Conservation (phyloP, 1,140 invertebrate genomes). For the Leptinotarsa lineolata region DNA sequence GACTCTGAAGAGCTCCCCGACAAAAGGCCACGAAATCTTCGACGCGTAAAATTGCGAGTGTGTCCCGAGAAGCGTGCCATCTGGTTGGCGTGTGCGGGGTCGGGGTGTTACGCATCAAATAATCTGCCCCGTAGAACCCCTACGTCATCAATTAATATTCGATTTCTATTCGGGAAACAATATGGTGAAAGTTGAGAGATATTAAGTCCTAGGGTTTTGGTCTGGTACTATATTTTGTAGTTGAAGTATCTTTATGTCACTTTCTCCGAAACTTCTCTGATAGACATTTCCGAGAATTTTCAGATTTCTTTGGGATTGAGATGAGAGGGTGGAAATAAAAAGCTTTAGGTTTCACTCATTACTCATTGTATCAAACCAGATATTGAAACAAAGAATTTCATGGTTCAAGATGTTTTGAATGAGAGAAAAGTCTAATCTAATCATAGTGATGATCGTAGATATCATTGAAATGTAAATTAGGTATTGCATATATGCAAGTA, state of each 20-base stretch:
- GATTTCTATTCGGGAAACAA: conserved; percentile 35
- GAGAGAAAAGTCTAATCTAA: too few species aligned
- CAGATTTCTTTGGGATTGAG: too few species aligned
- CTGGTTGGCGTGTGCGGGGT: conserved; percentile 37
- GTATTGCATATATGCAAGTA: too few species aligned
- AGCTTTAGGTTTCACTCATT: too few species aligned
- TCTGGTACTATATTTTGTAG: not conserved
- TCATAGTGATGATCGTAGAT: too few species aligned
- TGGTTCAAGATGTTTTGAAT: too few species aligned
- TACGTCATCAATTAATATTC: conserved; percentile 34
- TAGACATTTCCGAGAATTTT: not conserved
- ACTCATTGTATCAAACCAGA: too few species aligned
- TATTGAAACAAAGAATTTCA: too few species aligned
- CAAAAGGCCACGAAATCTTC: conserved; percentile 28
- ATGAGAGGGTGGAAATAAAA: too few species aligned
- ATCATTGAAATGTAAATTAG: too few species aligned
- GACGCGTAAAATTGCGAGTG: conserved; percentile 43
- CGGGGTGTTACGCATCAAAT: conserved; percentile 32
- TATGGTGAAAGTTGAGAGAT: conserved; percentile 22
- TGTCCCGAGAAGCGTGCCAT: conserved; percentile 31
- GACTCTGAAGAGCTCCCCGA: not conserved
- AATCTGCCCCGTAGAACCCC: conserved; percentile 13
- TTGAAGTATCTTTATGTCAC: not conserved
- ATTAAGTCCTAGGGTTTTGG: not conserved
- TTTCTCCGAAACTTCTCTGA: not conserved